Conservation (phyloP, 2,797 vertebrate genomes). For the Menidia menidia region DNA sequence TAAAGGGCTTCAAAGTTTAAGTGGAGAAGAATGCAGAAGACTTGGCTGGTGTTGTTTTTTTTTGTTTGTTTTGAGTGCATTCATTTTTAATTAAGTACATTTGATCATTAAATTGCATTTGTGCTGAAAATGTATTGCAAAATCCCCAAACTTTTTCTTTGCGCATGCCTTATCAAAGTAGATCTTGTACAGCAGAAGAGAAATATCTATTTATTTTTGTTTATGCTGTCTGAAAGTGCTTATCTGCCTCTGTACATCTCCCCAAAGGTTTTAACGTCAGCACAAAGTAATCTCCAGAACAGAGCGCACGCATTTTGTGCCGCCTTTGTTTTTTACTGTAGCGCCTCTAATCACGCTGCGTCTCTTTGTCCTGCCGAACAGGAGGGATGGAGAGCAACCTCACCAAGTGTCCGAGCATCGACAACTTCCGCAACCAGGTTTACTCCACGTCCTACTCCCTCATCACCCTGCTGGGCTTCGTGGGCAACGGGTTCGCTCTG, state of each 20-base stretch:
- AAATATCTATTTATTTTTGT: too few species aligned
- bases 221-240: neutral
- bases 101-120: too few species aligned
- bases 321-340: neutral
- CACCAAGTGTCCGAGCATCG: conserved; percentile 76
- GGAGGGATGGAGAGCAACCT: neutral
- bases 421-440: conserved; percentile 92
- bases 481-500: conserved; percentile 90
- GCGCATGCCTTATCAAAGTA: too few species aligned
- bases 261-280: neutral
- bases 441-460: conserved; percentile 92
- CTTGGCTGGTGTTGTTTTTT: too few species aligned
- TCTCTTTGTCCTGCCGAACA: conserved; percentile 31
- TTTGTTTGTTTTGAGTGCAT: too few species aligned
- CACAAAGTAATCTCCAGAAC: neutral
- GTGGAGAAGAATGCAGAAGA: too few species aligned
- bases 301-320: neutral
- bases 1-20: too few species aligned
- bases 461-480: conserved; percentile 88
- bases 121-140: too few species aligned
- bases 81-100: too few species aligned
- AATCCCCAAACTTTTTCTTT: too few species aligned
- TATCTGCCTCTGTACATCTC: conserved; percentile 2
- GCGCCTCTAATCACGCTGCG: neutral
- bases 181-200: too few species aligned